A percentile compares a stretch with the other conserved stretches of the same genome.
phyloP scores from a whole-genome alignment of 2,888 invertebrate genomes.

The Ichneumoninae sp. region DNA sequence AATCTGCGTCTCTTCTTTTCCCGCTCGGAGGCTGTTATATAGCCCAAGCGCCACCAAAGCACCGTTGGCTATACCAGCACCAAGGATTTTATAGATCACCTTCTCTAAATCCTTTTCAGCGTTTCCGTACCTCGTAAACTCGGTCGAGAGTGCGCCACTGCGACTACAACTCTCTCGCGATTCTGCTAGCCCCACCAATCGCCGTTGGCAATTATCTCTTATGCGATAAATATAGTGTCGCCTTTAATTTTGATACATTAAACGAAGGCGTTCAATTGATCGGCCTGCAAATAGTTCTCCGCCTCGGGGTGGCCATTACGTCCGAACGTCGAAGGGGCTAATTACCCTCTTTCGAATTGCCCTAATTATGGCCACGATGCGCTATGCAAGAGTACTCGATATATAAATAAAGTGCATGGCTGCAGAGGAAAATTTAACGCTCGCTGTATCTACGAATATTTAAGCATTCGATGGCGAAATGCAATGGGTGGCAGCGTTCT shows the following conservation, averaged over 20 bases:
- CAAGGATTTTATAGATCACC: conserved; percentile 54
- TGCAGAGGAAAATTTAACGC: neutral
- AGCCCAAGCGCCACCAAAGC: neutral
- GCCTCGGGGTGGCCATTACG: neutral
- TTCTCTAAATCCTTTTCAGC: conserved; percentile 38
- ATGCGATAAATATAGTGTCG: conserved; percentile 39
- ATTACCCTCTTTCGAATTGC: conserved; percentile 1
- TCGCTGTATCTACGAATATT: neutral
- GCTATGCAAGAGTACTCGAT: neutral
- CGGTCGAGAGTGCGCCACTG: conserved; percentile 42
- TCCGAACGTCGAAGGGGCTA: neutral
- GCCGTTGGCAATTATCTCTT: conserved; percentile 2
- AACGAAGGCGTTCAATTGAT: neutral
- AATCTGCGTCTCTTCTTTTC: conserved; percentile 28
- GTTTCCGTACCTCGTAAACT: conserved; percentile 54
- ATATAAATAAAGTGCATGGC: neutral
- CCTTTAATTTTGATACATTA: conserved; percentile 40
- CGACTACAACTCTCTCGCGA: neutral
- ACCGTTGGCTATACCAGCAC: neutral
- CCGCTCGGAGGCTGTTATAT: conserved; percentile 8
- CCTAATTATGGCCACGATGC: neutral
- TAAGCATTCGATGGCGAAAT: too few species aligned
- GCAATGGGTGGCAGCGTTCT: too few species aligned
- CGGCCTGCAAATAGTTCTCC: conserved; percentile 2
- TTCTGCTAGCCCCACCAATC: neutral